Conservation (phyloP, 2,113 vertebrate genomes). For the Colaptes auratus region DNA sequence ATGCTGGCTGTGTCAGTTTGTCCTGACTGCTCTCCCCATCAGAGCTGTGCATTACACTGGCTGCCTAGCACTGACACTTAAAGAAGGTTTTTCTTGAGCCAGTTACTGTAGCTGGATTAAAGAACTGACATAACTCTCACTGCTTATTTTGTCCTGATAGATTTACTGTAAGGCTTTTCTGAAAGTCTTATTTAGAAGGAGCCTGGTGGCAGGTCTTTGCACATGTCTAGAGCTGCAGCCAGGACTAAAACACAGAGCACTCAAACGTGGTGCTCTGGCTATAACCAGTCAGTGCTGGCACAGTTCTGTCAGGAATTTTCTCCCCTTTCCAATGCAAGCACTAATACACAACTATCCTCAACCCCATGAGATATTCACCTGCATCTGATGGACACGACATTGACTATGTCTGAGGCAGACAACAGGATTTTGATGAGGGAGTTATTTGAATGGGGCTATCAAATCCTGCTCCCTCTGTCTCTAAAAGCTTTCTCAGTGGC, state of each 20-base stretch:
- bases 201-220: neutral
- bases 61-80: neutral
- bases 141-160: neutral
- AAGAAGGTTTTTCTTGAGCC: neutral
- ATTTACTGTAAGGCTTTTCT: neutral
- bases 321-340: neutral
- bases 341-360: neutral
- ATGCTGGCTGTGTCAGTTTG: neutral
- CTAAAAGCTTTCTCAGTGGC: neutral
- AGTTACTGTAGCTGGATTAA: neutral
- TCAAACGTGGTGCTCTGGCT: fast-evolving
- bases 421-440: neutral
- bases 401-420: neutral
- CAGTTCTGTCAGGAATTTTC: neutral
- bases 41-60: neutral
- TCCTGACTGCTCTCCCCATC: fast-evolving
- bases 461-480: neutral
- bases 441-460: neutral
- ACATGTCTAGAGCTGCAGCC: neutral
- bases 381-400: neutral
- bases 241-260: neutral
- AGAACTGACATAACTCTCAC: neutral
- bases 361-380: neutral
- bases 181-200: neutral
- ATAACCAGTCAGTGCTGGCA: neutral